Evolutionary conservation across 2,797 vertebrate genomes (phyloP).

Genomic region (Prionace glauca): DNA sequence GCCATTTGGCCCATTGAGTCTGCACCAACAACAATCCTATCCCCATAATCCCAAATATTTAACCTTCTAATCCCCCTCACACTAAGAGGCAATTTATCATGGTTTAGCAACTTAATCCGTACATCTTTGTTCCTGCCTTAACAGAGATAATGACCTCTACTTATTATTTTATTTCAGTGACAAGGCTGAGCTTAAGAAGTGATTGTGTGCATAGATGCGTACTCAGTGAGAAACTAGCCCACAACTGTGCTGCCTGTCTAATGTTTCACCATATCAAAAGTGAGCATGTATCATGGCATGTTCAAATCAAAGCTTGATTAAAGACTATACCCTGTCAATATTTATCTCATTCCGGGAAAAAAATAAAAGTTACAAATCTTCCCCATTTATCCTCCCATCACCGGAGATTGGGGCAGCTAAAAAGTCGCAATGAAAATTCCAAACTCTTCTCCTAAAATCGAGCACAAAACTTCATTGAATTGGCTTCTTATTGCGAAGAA

Average conservation of each 20-base stretch:
- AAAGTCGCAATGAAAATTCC: neutral
- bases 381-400: neutral
- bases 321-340: neutral
- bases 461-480: neutral
- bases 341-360: neutral
- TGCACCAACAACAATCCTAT: no score
- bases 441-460: neutral
- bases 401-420: neutral
- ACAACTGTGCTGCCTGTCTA: neutral
- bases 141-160: neutral
- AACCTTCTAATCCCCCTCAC: no score
- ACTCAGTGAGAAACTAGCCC: neutral
- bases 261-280: neutral
- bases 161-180: neutral
- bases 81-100: no score
- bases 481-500: neutral
- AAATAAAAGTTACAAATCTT: neutral
- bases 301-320: neutral
- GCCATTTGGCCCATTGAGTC: no score
- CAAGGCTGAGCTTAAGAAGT: neutral
- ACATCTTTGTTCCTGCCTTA: no score
- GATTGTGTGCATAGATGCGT: neutral
- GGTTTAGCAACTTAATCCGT: no score
- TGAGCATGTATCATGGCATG: neutral
- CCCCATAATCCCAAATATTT: no score